A percentile compares a stretch with the other conserved stretches of the same genome.
Evolutionary conservation across 2,888 invertebrate genomes (phyloP).

Genomic region (Caenorhabditis sp.): DNA sequence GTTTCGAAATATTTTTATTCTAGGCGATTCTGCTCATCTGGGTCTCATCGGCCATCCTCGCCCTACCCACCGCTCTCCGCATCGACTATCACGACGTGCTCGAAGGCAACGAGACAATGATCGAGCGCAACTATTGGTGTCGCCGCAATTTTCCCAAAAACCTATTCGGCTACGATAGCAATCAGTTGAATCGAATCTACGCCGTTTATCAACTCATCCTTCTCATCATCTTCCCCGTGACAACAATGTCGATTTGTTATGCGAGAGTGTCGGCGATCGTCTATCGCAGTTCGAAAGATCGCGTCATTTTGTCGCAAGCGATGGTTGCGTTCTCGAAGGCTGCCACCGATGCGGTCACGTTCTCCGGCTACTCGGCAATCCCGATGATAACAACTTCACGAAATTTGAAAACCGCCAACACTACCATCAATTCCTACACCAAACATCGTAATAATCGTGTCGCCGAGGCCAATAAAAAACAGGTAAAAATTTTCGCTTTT

Average conservation of each 20-base stretch:
- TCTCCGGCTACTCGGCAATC: slow-evolving; percentile 56
- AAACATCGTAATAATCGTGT: slow-evolving; percentile 53
- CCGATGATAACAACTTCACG: slow-evolving; percentile 50
- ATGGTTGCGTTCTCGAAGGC: slow-evolving; percentile 61
- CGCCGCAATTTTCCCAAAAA: slow-evolving; percentile 41
- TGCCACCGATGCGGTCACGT: slow-evolving; percentile 59
- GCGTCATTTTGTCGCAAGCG: slow-evolving; percentile 49
- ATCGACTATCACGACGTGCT: slow-evolving; percentile 72
- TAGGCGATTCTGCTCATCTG: slow-evolving; percentile 75
- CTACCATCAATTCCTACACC: slow-evolving; percentile 49
- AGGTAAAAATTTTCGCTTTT: slow-evolving; percentile 29
- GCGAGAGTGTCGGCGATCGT: slow-evolving; percentile 74
- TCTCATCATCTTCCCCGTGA: slow-evolving; percentile 77
- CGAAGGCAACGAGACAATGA: slow-evolving; percentile 40
- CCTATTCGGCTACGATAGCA: slow-evolving; percentile 33
- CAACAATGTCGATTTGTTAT: slow-evolving; percentile 78
- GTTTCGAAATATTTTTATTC: too few relatives aligned
- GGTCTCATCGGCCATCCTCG: slow-evolving; percentile 76
- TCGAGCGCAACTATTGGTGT: slow-evolving; percentile 51
- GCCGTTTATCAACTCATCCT: slow-evolving; percentile 74
- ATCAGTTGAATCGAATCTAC: slow-evolving; percentile 45
- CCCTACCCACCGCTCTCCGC: slow-evolving; percentile 76
- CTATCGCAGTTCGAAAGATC: slow-evolving; percentile 57
- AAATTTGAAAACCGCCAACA: slow-evolving; percentile 48
- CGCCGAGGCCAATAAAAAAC: slow-evolving; percentile 61